Evolutionary conservation across 2,888 invertebrate species (phyloP), one percentile per base, ranked within the genome.

Genomic region (Tetheella fluctuosa): DNA sequence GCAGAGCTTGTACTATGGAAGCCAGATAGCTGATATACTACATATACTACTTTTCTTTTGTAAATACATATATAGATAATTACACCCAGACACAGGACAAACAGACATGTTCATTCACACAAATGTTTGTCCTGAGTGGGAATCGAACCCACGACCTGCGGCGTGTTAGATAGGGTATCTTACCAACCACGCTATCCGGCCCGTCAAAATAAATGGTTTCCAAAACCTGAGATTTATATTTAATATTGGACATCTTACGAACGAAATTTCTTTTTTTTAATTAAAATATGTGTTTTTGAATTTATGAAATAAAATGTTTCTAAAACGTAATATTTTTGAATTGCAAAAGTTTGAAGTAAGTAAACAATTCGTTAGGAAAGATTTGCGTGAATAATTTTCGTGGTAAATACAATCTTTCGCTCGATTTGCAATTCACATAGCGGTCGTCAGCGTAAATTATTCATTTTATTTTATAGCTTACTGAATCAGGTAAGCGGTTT

Each of bases 291-390:
- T 7, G 34, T 34, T 13, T 34, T 34, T 13, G 13, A 34, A 54
- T 54, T 70, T 67, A 71, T 70, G 67, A 42, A 66, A 71, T 67
- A 69, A 71, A 76, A 68, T 70, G 65, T 69, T 62, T 13, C 34
- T 34, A 71, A 80, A 77, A 73, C 52, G 78, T 70, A 71, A 78
- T 80, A 81, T 84, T 86, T 83, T 73, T 69, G 75, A 80, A 84
- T 85, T 80, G 79, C 76, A 76, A 81, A 85, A 89, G 84, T 86
- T 89, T 79, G 80, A 72, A 76, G 79, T 77, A 81, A 84, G 85
- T 82, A 90, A 90, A 90, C 88, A 89, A 85, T 88, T 90, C 90
- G 90, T 90, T 90, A 90, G 85, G 83, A 77, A 83, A 85, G 81
- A 84, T 84, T 87, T 84, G 81, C 79, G 77, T 84, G 86, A 89